Evolutionary conservation across 2,113 vertebrate genomes (phyloP).

Genomic region (Zosterops hypoxanthus): DNA sequence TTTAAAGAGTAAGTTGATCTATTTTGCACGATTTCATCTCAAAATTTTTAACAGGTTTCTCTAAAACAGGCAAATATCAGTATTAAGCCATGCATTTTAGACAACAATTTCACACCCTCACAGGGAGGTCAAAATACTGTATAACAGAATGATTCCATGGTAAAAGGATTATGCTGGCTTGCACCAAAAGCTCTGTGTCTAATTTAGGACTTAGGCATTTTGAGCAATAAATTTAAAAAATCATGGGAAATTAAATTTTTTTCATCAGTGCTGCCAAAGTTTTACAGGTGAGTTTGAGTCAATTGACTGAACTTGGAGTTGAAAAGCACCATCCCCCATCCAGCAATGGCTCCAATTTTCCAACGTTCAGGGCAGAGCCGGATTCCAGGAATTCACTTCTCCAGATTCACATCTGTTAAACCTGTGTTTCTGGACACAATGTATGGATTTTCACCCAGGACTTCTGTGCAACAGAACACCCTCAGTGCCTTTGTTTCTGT

Average conservation of each 20-base stretch:
- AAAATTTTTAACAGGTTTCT: background rate
- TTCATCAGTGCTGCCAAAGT: background rate
- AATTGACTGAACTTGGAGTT: background rate
- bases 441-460: background rate
- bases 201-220: background rate
- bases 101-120: background rate
- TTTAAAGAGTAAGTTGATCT: background rate
- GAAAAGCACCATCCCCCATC: background rate
- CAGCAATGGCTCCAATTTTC: background rate
- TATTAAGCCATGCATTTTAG: background rate
- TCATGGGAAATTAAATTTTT: background rate
- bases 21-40: background rate
- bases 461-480: background rate
- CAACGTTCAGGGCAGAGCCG: background rate
- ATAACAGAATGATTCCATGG: background rate
- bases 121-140: background rate
- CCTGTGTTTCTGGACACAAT: background rate
- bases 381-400: background rate
- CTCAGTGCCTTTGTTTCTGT: background rate
- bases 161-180: conserved; percentile 23
- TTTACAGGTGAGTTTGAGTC: background rate
- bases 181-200: background rate
- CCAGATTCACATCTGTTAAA: background rate
- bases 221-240: background rate
- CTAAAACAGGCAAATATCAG: background rate